Evolutionary conservation across 2,113 vertebrate species (phyloP).

Genomic region (Cacatua alba): DNA sequence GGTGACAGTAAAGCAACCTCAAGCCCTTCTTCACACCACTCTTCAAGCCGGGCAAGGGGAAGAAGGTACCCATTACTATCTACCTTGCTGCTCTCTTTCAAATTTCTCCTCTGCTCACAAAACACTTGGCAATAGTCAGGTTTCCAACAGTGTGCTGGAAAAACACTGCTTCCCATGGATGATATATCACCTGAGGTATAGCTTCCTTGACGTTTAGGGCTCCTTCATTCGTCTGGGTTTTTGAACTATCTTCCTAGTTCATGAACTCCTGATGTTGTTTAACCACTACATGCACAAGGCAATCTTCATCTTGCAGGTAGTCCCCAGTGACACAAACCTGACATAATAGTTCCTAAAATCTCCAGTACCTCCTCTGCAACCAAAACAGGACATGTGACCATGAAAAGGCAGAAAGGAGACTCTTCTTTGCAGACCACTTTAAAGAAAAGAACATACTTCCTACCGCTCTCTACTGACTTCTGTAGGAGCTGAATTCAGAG

Average conservation of each 20-base stretch:
- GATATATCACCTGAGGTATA: background rate
- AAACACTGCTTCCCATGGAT: background rate
- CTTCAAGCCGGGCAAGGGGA: background rate
- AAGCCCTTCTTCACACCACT: background rate
- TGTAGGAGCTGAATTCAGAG: background rate
- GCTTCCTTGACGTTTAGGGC: background rate
- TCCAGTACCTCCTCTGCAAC: background rate
- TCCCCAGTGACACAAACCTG: background rate
- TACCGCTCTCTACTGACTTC: background rate
- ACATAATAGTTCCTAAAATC: background rate
- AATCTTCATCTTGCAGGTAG: background rate
- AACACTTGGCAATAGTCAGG: background rate
- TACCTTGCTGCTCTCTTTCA: background rate
- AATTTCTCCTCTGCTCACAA: background rate
- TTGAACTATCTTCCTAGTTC: background rate
- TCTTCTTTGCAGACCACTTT: background rate
- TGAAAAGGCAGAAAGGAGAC: background rate
- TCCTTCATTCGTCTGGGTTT: background rate
- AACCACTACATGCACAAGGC: background rate
- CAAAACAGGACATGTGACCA: background rate
- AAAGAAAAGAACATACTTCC: background rate
- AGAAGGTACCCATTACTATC: background rate
- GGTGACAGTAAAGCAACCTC: background rate
- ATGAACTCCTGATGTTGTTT: background rate
- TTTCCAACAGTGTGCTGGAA: background rate